Base-by-base conservation (phyloP, 1,140 invertebrate species). In the Brachionus plicatilis region DNA sequence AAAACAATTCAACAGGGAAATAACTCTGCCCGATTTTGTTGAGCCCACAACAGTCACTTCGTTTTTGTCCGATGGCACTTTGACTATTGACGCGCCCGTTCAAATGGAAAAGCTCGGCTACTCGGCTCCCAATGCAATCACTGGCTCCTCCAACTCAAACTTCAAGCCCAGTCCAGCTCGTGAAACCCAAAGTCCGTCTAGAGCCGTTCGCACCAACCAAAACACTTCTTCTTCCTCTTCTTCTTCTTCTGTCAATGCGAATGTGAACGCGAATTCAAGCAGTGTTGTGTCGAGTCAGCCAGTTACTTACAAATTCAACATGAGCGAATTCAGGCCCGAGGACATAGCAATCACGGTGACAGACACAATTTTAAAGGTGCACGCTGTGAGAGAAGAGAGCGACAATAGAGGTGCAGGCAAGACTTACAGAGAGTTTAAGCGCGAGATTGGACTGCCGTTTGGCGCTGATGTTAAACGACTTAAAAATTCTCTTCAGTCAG, bases 1-100 rank as follows among this genome's bases (percentile, higher is more conserved):
- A 27, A 79, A 85, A 41, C 50, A 85, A n/a, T 85, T 85, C 47
- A 85, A 79, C 66, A 37, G 75, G n/a, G 72, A 85, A 79, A 33
- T 85, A 33, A 85, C 84, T 0, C 29, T 85, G 17, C 84, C 84
- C 7, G 75, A 85, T 17, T 85, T 85, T 79, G 84, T 68, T 11
- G 84, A 85, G 12, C 41, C 56, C 3, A 66, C 47, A 14, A 66
- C 50, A 3, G 24, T 85, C n/a, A 27, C n/a, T 33, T 85, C 84
- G 8, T 85, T 66, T 24, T 29, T 85, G 41, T 20, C 47, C 11
- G 56, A 85, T 24, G 84, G 84, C 9, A 17, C 20, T 45, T 80
- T 85, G 14, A 78, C 75, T 8, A 14, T 85, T n/a, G 84, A 85
- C 33, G 56, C 72, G 4, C 84, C 84, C 11, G 75, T 85, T 33